Percentiles rank a stretch among this genome's conserved stretches.
Evolutionary conservation across 2,888 invertebrate genomes (phyloP).

Genomic region (Epirrhoe alternata): DNA sequence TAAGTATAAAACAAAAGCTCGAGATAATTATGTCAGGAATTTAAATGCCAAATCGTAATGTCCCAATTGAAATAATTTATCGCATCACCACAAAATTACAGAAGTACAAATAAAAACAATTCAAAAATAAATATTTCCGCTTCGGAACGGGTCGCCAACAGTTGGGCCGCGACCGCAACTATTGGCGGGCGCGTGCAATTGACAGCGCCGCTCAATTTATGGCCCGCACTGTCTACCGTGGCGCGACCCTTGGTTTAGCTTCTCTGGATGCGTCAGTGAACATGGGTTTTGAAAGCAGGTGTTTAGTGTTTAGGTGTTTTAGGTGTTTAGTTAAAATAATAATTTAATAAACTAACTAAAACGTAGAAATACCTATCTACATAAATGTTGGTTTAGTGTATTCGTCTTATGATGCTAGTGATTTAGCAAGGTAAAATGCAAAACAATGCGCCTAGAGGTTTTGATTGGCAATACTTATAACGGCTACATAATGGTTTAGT

Average conservation of each 20-base stretch:
- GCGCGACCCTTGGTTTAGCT: conserved; percentile 24
- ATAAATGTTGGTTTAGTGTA: too few species aligned
- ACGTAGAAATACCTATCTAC: too few species aligned
- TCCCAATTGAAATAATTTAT: conserved; percentile 7
- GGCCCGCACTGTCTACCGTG: conserved; percentile 79
- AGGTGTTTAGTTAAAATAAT: too few species aligned
- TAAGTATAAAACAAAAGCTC: not conserved
- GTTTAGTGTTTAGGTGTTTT: too few species aligned
- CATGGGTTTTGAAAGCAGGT: too few species aligned
- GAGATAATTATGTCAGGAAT: not conserved
- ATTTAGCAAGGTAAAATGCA: too few species aligned
- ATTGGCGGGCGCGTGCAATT: conserved; percentile 83
- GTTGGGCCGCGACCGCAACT: conserved; percentile 76
- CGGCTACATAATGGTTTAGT: not conserved
- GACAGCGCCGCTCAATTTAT: conserved; percentile 84
- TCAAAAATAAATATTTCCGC: conserved; percentile 32
- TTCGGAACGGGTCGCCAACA: conserved; percentile 33
- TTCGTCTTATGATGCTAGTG: too few species aligned
- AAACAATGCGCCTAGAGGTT: too few species aligned
- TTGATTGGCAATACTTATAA: not conserved
- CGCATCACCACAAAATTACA: conserved; percentile 10
- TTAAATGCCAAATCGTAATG: conserved; percentile 1
- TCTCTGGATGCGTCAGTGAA: conserved; percentile 46
- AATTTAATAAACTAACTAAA: too few species aligned
- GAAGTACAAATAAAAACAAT: conserved; percentile 25